Percentiles rank a stretch among this genome's conserved stretches.
Conservation (phyloP, 2,113 vertebrate species). For the Trachemys scripta region DNA sequence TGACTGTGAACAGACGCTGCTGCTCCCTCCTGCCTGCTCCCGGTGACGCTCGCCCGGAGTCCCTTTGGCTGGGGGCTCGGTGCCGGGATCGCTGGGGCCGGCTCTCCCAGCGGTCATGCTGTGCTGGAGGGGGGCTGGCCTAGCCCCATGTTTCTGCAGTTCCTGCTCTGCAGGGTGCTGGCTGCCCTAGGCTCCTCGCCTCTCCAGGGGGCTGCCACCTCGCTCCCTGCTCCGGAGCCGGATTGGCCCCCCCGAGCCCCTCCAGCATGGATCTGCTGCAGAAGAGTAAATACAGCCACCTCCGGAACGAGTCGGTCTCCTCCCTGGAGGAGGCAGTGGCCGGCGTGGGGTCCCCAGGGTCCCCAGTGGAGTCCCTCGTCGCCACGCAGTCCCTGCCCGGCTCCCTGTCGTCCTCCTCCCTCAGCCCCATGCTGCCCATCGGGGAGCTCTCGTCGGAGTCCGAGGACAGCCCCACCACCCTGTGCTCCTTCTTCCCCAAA, state of each 20-base stretch:
- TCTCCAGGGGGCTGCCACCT: not conserved
- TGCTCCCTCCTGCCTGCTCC: constrained; percentile 59
- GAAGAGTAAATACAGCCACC: constrained; percentile 94
- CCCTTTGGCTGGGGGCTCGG: not conserved
- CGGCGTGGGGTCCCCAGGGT: constrained; percentile 17
- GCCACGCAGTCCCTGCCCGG: constrained; percentile 69
- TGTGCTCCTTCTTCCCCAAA: constrained; percentile 96
- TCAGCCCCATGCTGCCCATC: constrained; percentile 83
- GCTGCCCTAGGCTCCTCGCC: rapidly evolving
- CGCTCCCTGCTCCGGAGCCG: not conserved
- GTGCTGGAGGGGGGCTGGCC: rapidly evolving
- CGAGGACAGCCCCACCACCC: constrained; percentile 92
- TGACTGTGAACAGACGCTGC: constrained; percentile 15
- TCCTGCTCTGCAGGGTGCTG: rapidly evolving
- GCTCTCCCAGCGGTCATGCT: not conserved
- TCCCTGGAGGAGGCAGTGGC: constrained; percentile 82
- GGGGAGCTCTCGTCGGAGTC: constrained; percentile 76
- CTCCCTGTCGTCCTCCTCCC: constrained; percentile 90
- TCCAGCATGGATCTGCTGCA: constrained; percentile 90
- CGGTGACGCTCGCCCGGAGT: not conserved
- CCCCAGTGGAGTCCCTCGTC: not conserved
- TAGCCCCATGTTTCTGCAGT: not conserved
- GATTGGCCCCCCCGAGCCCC: rapidly evolving
- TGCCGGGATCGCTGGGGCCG: not conserved
- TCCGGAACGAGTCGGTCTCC: constrained; percentile 92